Evolutionary conservation across 1,140 invertebrate genomes (phyloP), one percentile per base, ranked within the genome.

Genomic region (Neodiprion virginianus): DNA sequence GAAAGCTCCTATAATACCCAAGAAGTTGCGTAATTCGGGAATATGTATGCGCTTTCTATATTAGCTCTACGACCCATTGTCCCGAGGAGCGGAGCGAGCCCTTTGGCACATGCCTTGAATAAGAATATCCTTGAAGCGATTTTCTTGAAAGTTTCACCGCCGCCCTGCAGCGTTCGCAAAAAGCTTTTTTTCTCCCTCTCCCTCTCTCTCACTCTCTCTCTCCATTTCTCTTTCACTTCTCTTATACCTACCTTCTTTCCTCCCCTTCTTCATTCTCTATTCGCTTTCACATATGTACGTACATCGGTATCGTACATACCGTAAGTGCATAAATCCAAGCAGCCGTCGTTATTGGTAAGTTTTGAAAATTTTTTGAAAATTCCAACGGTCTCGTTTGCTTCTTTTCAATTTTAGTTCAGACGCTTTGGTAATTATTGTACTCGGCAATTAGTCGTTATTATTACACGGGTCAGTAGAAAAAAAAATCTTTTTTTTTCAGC

Each of bases 11-110:
- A 40, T 40, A 40, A 40, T 40, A 14, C 53, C 11, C n/a, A 17
- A 12, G 53, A 61, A 14, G 8, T 61, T 61, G n/a, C 53, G 53
- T 61, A 61, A 61, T 61, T 12, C 53, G 53, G 8, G 53, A 61
- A 61, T 61, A 61, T 61, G 53, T 61, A 61, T 61, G 53, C 53
- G 53, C 53, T 61, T 61, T 61, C 53, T 61, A 61, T 61, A 61
- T 61, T 61, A 61, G 53, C 53, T 61, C 53, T 61, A 61, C 53
- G 53, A 61, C 53, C 53, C 53, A 61, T 61, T 5, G 53, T 61
- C 4, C 53, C 53, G 53, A 61, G 11, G 11, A 61, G 53, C 53
- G 5, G 28, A 40, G 28, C 28, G 28, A 40, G 28, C 53, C 53
- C n/a, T 40, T 61, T 61, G 53, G 53, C 53, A 61, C 53, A 61